Conservation (phyloP, 2,888 invertebrate genomes). For the Invenusta paracnida region DNA sequence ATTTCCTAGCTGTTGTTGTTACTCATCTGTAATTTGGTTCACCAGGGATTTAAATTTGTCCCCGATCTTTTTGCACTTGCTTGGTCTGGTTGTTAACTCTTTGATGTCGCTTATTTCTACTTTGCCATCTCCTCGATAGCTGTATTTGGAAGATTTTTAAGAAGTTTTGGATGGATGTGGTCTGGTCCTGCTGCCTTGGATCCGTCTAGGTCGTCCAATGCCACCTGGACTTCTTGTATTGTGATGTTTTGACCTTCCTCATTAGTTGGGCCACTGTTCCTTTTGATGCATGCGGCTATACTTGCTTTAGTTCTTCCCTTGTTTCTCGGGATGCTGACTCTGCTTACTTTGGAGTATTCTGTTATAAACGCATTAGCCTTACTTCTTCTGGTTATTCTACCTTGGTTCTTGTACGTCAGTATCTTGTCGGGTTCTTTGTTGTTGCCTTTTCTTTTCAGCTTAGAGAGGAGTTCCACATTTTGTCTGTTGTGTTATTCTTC, state of each 20-base stretch:
- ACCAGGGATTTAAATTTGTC: too few species aligned
- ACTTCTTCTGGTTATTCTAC: neutral
- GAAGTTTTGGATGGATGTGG: neutral
- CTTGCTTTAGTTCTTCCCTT: neutral
- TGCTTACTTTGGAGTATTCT: neutral
- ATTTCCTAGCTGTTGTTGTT: too few species aligned
- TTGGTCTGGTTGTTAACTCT: too few species aligned
- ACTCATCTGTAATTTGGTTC: too few species aligned
- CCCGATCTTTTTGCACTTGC: too few species aligned
- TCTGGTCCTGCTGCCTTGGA: neutral
- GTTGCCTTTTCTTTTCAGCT: neutral
- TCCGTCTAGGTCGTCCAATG: neutral
- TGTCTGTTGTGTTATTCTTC: neutral
- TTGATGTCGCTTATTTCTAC: too few species aligned
- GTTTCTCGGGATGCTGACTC: neutral
- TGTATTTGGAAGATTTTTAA: neutral
- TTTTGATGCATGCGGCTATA: neutral
- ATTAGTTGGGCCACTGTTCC: neutral
- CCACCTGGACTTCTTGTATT: neutral
- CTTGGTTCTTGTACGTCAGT: neutral
- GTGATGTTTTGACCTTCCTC: neutral
- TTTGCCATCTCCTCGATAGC: neutral
- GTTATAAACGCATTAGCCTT: neutral
- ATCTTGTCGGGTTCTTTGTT: neutral
- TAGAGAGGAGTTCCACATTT: neutral